Evolutionary conservation across 53 echinoderm and acorn worm genomes (phyloP).

Genomic region (Temnopleurus reevesii): DNA sequence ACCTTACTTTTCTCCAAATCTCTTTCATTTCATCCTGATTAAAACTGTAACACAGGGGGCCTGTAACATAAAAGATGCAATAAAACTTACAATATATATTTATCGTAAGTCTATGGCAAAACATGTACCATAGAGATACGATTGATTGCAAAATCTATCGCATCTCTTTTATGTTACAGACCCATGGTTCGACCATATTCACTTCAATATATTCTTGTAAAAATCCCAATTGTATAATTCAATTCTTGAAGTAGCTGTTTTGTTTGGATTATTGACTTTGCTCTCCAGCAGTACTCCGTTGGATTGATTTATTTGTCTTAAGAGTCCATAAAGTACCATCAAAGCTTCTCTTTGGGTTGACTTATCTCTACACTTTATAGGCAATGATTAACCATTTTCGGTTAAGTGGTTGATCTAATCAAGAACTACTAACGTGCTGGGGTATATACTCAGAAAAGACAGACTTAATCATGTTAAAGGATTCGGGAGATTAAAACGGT

Average conservation of each 20-base stretch:
- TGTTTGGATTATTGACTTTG: conserved; percentile 20
- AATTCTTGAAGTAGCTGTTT: conserved; percentile 46
- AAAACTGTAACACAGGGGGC: no score
- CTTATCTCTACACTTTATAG: conserved; percentile 36
- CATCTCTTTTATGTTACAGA: no score
- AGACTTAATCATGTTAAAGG: conserved; percentile 16
- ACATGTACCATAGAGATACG: no score
- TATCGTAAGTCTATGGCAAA: no score
- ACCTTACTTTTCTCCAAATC: no score
- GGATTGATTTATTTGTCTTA: conserved; percentile 2
- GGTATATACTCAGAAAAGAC: background rate
- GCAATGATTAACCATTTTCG: conserved; percentile 46
- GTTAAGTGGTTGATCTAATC: conserved; percentile 7
- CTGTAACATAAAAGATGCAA: no score
- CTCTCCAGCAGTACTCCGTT: conserved; percentile 14
- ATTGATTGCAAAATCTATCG: no score
- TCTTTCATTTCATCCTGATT: no score
- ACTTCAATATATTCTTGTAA: no score
- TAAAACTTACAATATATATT: no score
- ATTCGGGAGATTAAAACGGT: background rate
- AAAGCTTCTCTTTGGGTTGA: background rate
- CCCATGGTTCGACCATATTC: no score
- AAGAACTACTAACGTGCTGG: background rate
- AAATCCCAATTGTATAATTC: no score
- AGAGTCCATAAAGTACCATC: conserved; percentile 10